phyloP scores from a whole-genome alignment of 2,797 vertebrate species.

The Crenichthys baileyi region DNA sequence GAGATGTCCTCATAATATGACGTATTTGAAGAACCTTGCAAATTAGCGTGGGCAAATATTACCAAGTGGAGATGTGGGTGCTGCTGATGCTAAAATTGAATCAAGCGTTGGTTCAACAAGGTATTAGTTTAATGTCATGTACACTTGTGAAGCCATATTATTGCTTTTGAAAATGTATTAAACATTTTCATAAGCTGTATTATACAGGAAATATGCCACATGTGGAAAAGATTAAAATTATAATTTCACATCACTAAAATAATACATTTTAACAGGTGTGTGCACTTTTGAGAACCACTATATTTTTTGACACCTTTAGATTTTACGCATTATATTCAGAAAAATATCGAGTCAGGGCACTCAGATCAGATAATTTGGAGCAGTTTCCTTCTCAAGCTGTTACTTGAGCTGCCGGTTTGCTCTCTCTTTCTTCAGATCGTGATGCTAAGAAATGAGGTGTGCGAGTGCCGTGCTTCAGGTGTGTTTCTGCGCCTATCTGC shows the following conservation, averaged over 20 bases:
- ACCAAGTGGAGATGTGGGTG: background rate
- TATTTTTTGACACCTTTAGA: background rate
- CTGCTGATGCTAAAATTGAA: background rate
- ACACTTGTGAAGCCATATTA: background rate
- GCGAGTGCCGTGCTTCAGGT: constrained; percentile 87
- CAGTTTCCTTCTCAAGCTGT: constrained; percentile 20
- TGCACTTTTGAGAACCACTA: background rate
- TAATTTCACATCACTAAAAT: background rate
- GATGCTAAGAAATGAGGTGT: constrained; percentile 89
- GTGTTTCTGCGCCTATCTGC: constrained; percentile 88
- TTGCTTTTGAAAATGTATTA: background rate
- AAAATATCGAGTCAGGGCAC: constrained; percentile 15
- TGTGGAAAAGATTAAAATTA: background rate
- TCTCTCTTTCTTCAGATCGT: constrained; percentile 79
- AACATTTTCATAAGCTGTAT: background rate
- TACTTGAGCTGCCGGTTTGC: constrained; percentile 25
- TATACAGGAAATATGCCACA: background rate
- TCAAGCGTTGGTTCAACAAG: background rate
- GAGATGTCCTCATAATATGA: background rate
- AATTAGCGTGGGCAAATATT: background rate
- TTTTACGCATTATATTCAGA: background rate
- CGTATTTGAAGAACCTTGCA: background rate
- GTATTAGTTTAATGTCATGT: background rate
- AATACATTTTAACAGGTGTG: background rate
- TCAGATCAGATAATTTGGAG: constrained; percentile 52